phyloP scores from a whole-genome alignment of 2,797 vertebrate species.

The Karalla daura region DNA sequence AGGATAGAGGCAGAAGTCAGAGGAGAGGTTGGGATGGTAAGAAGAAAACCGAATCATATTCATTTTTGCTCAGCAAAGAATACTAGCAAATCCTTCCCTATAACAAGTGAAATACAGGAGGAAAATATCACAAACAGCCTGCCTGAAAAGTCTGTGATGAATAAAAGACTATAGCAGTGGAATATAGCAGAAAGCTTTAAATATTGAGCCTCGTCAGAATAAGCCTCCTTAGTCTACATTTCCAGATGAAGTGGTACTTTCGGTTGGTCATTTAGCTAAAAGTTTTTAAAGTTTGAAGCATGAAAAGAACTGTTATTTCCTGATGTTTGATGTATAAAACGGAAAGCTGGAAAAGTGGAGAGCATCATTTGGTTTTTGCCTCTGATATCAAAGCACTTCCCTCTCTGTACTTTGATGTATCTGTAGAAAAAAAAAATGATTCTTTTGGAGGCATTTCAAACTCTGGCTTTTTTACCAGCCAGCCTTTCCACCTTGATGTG shows the following conservation, averaged over 20 bases:
- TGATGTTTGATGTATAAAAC: slow-evolving; percentile 49
- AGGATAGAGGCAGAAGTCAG: slow-evolving; percentile 7
- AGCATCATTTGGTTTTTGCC: slow-evolving; percentile 53
- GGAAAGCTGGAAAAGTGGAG: slow-evolving; percentile 25
- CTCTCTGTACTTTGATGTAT: slow-evolving; percentile 60
- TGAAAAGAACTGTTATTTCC: slow-evolving; percentile 38
- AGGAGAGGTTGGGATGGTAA: slow-evolving; percentile 9
- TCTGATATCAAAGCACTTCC: slow-evolving; percentile 61
- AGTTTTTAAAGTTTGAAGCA: slow-evolving; percentile 26
- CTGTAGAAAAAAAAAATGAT: slow-evolving; percentile 18
- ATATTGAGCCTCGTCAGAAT: background rate
- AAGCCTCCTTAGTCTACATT: slow-evolving; percentile 7
- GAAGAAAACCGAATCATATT: slow-evolving; percentile 4
- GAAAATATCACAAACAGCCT: background rate
- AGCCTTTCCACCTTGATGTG: slow-evolving; percentile 65
- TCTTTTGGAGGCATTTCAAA: slow-evolving; percentile 60
- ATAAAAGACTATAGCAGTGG: slow-evolving; percentile 9
- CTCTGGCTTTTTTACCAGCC: slow-evolving; percentile 56
- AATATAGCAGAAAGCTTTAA: background rate
- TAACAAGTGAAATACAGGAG: background rate
- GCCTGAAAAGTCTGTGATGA: slow-evolving; percentile 6
- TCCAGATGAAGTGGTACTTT: slow-evolving; percentile 14
- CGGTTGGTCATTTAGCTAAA: slow-evolving; percentile 25
- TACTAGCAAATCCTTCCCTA: background rate
- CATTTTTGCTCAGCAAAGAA: slow-evolving; percentile 11